Evolutionary conservation across 1,140 invertebrate species (phyloP).

Genomic region (Magallana gigas): DNA sequence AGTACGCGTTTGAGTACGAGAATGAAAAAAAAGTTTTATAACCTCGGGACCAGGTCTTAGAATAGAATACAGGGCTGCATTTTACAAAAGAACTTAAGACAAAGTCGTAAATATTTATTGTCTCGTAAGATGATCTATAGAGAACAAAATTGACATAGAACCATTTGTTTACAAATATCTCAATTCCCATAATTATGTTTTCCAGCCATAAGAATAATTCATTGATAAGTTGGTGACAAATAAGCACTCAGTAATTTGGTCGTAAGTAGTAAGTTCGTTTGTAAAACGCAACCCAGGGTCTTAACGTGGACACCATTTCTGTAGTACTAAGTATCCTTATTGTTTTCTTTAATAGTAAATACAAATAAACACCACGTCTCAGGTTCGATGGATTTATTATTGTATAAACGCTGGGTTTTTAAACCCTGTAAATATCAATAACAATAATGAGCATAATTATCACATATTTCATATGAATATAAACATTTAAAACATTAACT

Average conservation of each 20-base stretch:
- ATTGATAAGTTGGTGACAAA: no score
- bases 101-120: no score
- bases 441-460: neutral
- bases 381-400: neutral
- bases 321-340: neutral
- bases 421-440: neutral
- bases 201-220: no score
- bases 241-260: no score
- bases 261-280: no score
- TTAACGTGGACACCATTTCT: constrained; percentile 9
- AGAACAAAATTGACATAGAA: no score
- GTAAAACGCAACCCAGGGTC: no score
- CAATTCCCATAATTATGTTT: no score
- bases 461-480: neutral
- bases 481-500: neutral
- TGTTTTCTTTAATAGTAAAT: neutral
- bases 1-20: neutral
- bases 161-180: no score
- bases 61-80: constrained; percentile 6
- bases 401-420: no score
- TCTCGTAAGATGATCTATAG: no score
- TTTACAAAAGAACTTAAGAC: no score
- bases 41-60: neutral
- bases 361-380: neutral
- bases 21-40: neutral